Percentiles rank a stretch among this genome's conserved stretches.
These are phyloP conservation scores for Larimichthys crocea DNA, from an alignment of 2,113 vertebrate species.

Conservation along the genomic window DNA sequence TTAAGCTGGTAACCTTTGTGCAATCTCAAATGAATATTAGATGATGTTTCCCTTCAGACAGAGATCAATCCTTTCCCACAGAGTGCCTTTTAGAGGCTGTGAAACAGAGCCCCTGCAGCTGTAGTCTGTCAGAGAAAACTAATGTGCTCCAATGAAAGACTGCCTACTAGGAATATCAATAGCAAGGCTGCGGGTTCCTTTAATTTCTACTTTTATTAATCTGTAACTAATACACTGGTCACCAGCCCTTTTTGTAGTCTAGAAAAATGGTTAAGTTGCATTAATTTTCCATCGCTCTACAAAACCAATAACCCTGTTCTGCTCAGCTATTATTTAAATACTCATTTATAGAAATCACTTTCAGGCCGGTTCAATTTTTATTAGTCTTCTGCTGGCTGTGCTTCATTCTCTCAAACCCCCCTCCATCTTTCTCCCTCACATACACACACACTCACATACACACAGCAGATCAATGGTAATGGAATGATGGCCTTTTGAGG, in stretches of 20 bases:
- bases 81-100: slow-evolving; percentile 74
- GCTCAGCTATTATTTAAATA: slow-evolving; percentile 85
- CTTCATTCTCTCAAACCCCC: slow-evolving; percentile 61
- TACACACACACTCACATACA: slow-evolving; percentile 44
- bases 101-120: slow-evolving; percentile 78
- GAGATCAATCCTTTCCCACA: slow-evolving; percentile 80
- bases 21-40: slow-evolving; percentile 84
- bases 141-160: slow-evolving; percentile 79
- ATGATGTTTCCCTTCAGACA: slow-evolving; percentile 83
- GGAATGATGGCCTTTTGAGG: slow-evolving; percentile 94
- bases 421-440: slow-evolving; percentile 29
- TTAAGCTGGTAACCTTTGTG: slow-evolving; percentile 73
- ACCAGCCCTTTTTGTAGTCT: slow-evolving; percentile 43
- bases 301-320: slow-evolving; percentile 72
- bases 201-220: slow-evolving; percentile 77
- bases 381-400: slow-evolving; percentile 88
- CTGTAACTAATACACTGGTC: slow-evolving; percentile 78
- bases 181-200: slow-evolving; percentile 54
- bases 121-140: slow-evolving; percentile 79
- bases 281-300: slow-evolving; percentile 80
- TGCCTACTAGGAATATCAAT: slow-evolving; percentile 74
- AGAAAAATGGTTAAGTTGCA: slow-evolving; percentile 72
- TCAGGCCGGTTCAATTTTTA: slow-evolving; percentile 91
- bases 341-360: slow-evolving; percentile 91
- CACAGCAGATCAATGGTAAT: slow-evolving; percentile 91